Base-by-base conservation (phyloP, 2,797 vertebrate genomes). In the Gadopsis bispinosus region DNA sequence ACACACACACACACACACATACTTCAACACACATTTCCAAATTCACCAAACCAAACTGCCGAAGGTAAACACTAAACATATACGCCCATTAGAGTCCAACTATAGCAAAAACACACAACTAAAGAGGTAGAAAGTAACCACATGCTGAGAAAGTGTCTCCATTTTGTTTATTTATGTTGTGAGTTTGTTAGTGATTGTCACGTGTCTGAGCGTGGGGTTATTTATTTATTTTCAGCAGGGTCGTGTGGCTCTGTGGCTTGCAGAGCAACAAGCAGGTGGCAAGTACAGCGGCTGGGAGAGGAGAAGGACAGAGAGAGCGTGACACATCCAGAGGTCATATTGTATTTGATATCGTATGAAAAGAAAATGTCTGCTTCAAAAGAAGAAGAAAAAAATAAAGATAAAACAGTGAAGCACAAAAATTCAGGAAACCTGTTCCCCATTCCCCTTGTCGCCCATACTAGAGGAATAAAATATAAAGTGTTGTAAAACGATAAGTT, bases 221-320 rank as follows among this genome's bases (percentile, higher is more conserved):
- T 94, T 95, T 94, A 89, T 95, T 95, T 93, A 88, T 92, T 89
- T 90, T 81, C 79, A 67, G 37, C 61, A 85, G 81, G 77, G 89
- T 67, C 87, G 22, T 50, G 56, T 75, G 87, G 77, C 72, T 80
- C 66, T 53, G 75, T 59, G 73, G 75, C 48, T 64, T 64, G 26
- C 17, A 50, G 69, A 64, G 69, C 1, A 14, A 63, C 61, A 51
- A 10, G 39, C 67, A 84, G 69, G 77, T 83, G 67, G 65, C 67
- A 75, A 65, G 73, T 47, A 59, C 16, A 35, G 58, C 19, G 29
- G 50, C 55, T n/a, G 4, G 41, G 8, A 71, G 56, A 67, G 10
- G 31, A 80, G 14, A 60, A 5, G 6, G 1, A 63, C 7, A 19
- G 35, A 35, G 37, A 60, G 20, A 29, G 33, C 56, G 33, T 69